Percentiles rank a stretch among this genome's conserved stretches.
These are phyloP conservation scores for Ceratitis capitata DNA, from an alignment of 1,140 invertebrate genomes.

Conservation along the genomic window DNA sequence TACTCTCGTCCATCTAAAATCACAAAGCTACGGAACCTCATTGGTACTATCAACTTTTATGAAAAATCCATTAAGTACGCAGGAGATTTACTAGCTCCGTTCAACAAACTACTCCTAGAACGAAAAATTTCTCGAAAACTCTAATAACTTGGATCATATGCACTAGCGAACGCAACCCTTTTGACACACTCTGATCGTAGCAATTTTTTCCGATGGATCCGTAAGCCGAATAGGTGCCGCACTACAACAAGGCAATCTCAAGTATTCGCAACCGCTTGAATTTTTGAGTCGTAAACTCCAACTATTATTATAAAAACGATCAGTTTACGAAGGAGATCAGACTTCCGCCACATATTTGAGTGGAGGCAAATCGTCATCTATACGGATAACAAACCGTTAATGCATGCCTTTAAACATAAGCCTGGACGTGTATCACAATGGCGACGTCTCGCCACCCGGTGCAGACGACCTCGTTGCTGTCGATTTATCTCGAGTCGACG, in stretches of 20 bases:
- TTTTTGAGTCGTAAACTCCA: constrained; percentile 5
- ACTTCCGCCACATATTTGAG: constrained; percentile 54
- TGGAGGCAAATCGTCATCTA: constrained; percentile 57
- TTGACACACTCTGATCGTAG: constrained; percentile 45
- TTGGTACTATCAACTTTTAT: neutral
- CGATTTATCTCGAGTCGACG: neutral
- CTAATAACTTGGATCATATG: constrained; percentile 14
- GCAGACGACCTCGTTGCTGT: neutral
- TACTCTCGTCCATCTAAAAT: neutral
- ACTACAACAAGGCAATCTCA: constrained; percentile 47
- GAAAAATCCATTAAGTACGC: too few relatives aligned
- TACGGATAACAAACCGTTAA: constrained; percentile 65
- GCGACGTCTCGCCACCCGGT: constrained; percentile 52
- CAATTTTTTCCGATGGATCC: constrained; percentile 50
- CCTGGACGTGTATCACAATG: constrained; percentile 50
- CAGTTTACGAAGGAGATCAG: constrained; percentile 59
- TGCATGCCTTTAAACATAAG: constrained; percentile 53
- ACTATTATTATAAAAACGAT: constrained; percentile 36
- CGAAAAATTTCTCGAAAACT: too few relatives aligned
- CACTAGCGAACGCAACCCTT: constrained; percentile 41
- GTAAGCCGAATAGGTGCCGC: constrained; percentile 49
- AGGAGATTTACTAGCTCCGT: too few relatives aligned
- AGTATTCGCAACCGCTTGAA: neutral
- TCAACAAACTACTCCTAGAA: too few relatives aligned
- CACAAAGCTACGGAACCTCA: neutral